Conservation (phyloP, 2,888 invertebrate genomes). For the Altica lythri region DNA sequence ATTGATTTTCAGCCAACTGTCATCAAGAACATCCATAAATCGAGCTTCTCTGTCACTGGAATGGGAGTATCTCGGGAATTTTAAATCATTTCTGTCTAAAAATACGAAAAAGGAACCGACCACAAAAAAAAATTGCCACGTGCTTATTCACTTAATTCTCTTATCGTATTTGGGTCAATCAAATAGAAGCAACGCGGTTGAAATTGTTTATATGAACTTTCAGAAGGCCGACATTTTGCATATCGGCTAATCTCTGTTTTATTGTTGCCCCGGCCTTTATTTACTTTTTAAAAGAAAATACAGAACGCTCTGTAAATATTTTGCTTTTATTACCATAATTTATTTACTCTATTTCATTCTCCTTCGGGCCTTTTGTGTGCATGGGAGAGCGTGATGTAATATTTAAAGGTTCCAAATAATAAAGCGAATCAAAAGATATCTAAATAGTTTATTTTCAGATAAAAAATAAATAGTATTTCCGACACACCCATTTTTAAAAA, state of each 20-base stretch:
- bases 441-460: no score
- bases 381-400: no score
- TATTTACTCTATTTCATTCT: background rate
- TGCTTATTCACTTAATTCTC: slow-evolving; percentile 31
- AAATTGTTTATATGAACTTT: slow-evolving; percentile 36
- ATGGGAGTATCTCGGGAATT: no score
- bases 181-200: slow-evolving; percentile 31
- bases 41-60: no score
- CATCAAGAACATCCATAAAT: background rate
- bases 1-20: background rate
- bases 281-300: slow-evolving; percentile 20
- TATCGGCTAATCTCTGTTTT: slow-evolving; percentile 7
- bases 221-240: slow-evolving; percentile 18
- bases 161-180: slow-evolving; percentile 40
- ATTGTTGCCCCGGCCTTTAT: slow-evolving; percentile 16
- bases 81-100: slow-evolving; percentile 6
- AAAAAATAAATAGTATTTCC: no score
- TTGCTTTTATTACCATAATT: background rate
- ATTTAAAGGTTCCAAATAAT: no score
- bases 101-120: background rate
- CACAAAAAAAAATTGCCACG: slow-evolving; percentile 13
- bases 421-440: no score
- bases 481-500: no score
- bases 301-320: slow-evolving; percentile 16
- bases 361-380: background rate